Base-by-base conservation (phyloP, 1,140 invertebrate genomes). In the Lordiphosa clarofinis region DNA sequence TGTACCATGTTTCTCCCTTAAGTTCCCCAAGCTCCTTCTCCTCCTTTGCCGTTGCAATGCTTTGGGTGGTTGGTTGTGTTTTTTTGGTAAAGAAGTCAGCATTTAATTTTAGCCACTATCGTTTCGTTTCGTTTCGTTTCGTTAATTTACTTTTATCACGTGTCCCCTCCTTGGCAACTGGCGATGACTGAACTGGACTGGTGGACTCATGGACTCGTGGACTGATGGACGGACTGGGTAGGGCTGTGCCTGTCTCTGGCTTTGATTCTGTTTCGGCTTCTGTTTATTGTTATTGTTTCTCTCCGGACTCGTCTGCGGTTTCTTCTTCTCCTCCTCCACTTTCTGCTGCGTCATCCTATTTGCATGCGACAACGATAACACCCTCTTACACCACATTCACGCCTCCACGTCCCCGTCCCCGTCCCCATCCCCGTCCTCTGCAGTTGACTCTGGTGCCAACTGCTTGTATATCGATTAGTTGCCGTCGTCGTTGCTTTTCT, bases 381-480 rank as follows among this genome's bases (percentile, higher is more conserved):
- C 28, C 28, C 28, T 31, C 28, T 31, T 31, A 31, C 36, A 46
- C 53, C 12, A n/a, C 21, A 6, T 4, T 9, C 33, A 21, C 35
- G 24, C 36, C n/a, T n/a, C n/a, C n/a, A n/a, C n/a, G n/a, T n/a
- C n/a, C n/a, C n/a, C 21, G 21, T 4, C 4, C 21, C 21, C 3
- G 21, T 4, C n/a, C 13, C 12, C 11, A 13, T 43, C n/a, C n/a
- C 21, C 42, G 28, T 7, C 28, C 1, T 8, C 12, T 38, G 37
- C 56, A 33, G 15, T 28, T 37, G 24, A 15, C 52, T 60, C 39
- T 58, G 55, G 48, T 70, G 66, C 66, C 66, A 70, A 70, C 65
- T 49, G 57, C 65, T 70, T 70, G 66, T 70, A 69, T 70, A 70
- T 70, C 66, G 66, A 70, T 70, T 70, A 69, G 65, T 70, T 69